These are phyloP conservation scores for Piezodorus guildinii DNA, from an alignment of 1,140 invertebrate genomes.

Conservation along the genomic window DNA sequence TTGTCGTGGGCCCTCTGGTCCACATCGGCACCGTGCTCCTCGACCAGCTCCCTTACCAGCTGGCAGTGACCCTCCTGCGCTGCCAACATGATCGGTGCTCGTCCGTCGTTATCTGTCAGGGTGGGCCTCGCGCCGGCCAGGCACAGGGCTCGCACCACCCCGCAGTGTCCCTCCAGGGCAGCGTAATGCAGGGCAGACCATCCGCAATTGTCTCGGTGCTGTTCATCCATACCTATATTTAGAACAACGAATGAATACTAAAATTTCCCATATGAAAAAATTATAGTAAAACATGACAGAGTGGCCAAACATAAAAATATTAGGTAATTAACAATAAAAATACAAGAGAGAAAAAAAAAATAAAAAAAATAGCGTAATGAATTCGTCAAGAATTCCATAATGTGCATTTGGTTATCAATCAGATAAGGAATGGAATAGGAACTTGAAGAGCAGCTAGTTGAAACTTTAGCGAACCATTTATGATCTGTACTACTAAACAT, in stretches of 20 bases:
- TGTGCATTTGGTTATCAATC: too few species aligned
- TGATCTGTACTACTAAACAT: too few species aligned
- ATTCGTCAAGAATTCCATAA: too few species aligned
- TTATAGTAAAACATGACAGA: too few species aligned
- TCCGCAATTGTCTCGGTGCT: constrained; percentile 80
- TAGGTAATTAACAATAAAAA: too few species aligned
- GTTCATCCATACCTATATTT: constrained; percentile 65
- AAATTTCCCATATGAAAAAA: too few species aligned
- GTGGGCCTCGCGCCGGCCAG: constrained; percentile 86
- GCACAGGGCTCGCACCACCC: constrained; percentile 73
- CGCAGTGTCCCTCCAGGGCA: constrained; percentile 82
- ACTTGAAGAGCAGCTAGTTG: too few species aligned
- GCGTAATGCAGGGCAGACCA: constrained; percentile 90
- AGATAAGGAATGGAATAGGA: too few species aligned
- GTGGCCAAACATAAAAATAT: too few species aligned
- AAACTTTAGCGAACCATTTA: too few species aligned
- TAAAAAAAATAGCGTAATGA: too few species aligned
- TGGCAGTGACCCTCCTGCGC: constrained; percentile 74
- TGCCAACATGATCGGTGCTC: constrained; percentile 78
- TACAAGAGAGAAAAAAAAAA: too few species aligned
- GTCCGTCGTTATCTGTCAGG: constrained; percentile 88
- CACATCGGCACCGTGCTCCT: constrained; percentile 61
- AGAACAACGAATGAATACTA: neutral
- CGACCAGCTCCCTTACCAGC: constrained; percentile 58
- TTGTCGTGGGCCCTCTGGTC: constrained; percentile 87